Evolutionary conservation across 92 coral and sea anemone genomes (phyloP), one percentile per base, ranked within the genome.

Genomic region (Heliopora coerulea): DNA sequence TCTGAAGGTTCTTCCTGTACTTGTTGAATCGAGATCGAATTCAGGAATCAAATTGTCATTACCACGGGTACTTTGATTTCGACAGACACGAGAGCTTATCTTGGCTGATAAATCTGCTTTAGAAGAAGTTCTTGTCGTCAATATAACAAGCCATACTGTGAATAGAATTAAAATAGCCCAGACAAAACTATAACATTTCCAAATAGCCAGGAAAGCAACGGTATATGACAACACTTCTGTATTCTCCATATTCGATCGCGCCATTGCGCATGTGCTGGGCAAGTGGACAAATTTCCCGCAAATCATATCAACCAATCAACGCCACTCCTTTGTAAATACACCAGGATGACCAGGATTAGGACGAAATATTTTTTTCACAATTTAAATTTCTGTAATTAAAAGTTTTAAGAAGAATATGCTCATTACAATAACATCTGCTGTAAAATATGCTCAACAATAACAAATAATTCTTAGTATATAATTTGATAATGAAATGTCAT

Each of bases 161-260:
- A 70, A 49, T n/a, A 28, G 26, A n/a, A 70, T 54, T 21, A 70
- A 54, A 23, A 70, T 54, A 0, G 77, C 77, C 77, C 77, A 70
- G 52, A 52, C 54, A 24, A 70, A 70, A 31, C 77, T 63, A n/a
- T 70, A 70, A 11, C 28, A 52, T 18, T 14, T 33, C 19, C 56
- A 50, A 14, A 57, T 18, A 0, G 13, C 1, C 10, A 54, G 14
- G 49, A 70, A 50, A 35, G 42, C 56, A 33, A 34, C 49, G 52
- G 54, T 0, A 10, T 37, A 70, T 34, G 35, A 13, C 12, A 70
- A 30, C 2, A 54, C 10, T 58, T 32, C 62, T 26, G 49, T 6
- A 27, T 70, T 63, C 20, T 46, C 77, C 77, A 70, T 70, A 31
- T 70, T 70, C 29, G 1, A 27, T 23, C 4, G 1, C 50, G 0